phyloP scores from a whole-genome alignment of 2,888 invertebrate species.

The Biston betularia region DNA sequence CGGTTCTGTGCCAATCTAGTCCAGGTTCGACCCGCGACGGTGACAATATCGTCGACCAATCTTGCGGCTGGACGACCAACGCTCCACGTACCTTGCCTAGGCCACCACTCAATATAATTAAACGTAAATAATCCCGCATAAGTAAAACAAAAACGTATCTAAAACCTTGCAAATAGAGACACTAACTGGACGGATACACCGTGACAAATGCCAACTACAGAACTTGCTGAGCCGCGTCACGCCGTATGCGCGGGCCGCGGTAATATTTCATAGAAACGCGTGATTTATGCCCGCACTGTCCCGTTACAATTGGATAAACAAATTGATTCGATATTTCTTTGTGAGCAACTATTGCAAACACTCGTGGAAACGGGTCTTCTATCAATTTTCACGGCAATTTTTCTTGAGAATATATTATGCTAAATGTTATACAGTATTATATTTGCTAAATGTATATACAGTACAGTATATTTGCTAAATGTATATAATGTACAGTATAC shows the following conservation, averaged over 20 bases:
- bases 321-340: slow-evolving; percentile 69
- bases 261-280: slow-evolving; percentile 69
- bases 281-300: slow-evolving; percentile 65
- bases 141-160: slow-evolving; percentile 18
- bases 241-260: slow-evolving; percentile 41
- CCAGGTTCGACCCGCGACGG: too few species aligned
- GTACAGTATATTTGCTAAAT: too few species aligned
- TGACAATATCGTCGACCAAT: too few species aligned
- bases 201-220: slow-evolving; percentile 23
- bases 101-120: too few species aligned
- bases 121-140: too few species aligned
- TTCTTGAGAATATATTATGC: slow-evolving; percentile 1
- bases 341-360: slow-evolving; percentile 54
- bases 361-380: slow-evolving; percentile 41
- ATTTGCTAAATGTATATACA: too few species aligned
- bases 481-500: too few species aligned
- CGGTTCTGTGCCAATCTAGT: too few species aligned
- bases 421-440: background rate
- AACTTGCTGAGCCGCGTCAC: slow-evolving; percentile 19
- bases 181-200: slow-evolving; percentile 4
- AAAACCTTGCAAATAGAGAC: slow-evolving; percentile 4
- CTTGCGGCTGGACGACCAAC: too few species aligned
- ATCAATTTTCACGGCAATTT: slow-evolving; percentile 36
- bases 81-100: too few species aligned
- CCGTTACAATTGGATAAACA: slow-evolving; percentile 66